Percentiles rank a stretch among this genome's conserved stretches.
These are phyloP conservation scores for Danio aesculapii DNA, from an alignment of 2,797 vertebrate species.

Conservation along the genomic window DNA sequence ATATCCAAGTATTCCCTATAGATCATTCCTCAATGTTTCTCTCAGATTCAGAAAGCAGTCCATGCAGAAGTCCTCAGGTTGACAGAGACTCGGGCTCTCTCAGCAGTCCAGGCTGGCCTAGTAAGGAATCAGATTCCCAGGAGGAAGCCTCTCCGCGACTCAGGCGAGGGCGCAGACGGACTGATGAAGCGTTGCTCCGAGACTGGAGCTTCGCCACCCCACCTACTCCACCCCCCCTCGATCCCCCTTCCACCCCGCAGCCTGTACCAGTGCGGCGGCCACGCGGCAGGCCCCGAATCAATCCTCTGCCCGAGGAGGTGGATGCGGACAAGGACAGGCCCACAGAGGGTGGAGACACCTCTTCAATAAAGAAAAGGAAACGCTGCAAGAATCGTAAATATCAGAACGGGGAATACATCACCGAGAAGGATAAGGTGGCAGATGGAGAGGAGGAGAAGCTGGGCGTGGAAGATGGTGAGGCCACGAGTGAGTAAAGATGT, in stretches of 20 bases:
- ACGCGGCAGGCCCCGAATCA: slow-evolving; percentile 85
- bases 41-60: slow-evolving; percentile 65
- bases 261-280: slow-evolving; percentile 74
- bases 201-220: slow-evolving; percentile 82
- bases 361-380: slow-evolving; percentile 87
- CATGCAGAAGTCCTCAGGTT: slow-evolving; percentile 49
- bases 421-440: slow-evolving; percentile 87
- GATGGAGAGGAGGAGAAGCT: slow-evolving; percentile 72
- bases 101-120: slow-evolving; percentile 57
- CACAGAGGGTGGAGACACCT: slow-evolving; percentile 71
- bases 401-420: slow-evolving; percentile 94
- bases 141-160: slow-evolving; percentile 65
- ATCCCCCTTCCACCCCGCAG: slow-evolving; percentile 64
- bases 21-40: neutral
- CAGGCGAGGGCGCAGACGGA: slow-evolving; percentile 80
- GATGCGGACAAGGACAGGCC: slow-evolving; percentile 78
- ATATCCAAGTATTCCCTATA: neutral
- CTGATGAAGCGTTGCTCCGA: slow-evolving; percentile 84
- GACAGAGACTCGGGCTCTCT: slow-evolving; percentile 58
- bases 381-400: slow-evolving; percentile 93
- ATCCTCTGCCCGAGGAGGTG: slow-evolving; percentile 77
- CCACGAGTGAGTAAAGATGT: slow-evolving; percentile 41
- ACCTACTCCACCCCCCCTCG: slow-evolving; percentile 65
- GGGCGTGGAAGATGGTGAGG: slow-evolving; percentile 42
- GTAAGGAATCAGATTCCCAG: slow-evolving; percentile 69